Evolutionary conservation across 2,797 vertebrate species (phyloP), one percentile per base, ranked within the genome.

Genomic region (Myripristis murdjan): DNA sequence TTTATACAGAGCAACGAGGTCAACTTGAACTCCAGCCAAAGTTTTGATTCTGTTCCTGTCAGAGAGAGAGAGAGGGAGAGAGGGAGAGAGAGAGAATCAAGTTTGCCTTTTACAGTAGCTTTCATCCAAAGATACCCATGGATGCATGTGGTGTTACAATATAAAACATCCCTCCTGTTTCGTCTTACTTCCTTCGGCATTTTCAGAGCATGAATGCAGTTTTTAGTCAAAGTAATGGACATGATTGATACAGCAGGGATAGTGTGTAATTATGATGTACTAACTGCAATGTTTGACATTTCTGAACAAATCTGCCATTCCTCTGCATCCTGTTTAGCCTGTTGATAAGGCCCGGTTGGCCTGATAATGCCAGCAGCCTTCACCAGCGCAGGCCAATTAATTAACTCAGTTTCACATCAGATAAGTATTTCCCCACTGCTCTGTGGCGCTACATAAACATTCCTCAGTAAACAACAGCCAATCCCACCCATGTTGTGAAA

Each of bases 1-100:
- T 95, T 95, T 89, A 81, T 78, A 81, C 65, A 82, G 84, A 91
- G 81, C 89, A 91, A 90, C 90, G 93, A 94, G 91, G 92, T 94
- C 89, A 94, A 76, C 87, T 94, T 95, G 94, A 95, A 94, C 79
- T 53, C 10, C 73, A 85, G 95, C 92, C 94, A 95, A 86, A 84
- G 82, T 78, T 90, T 85, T 93, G 88, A 89, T 92, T 92, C 77
- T 87, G 88, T 90, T 91, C 81, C 81, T 91, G 89, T 87, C 88
- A 90, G 85, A 73, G 72, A 75, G 74, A 82, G 81, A 82, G 85
- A 55, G 78, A 74, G 74, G 81, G 79, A 82, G 84, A 55, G 78
- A 86, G 89, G 83, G 81, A 85, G 68, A 68, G 77, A 67, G 81
- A 84, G 82, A 87, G 85, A 84, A 74, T 83, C 86, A 77, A 84